Conservation (phyloP, 2,113 vertebrate genomes). For the Halichoerus grypus region DNA sequence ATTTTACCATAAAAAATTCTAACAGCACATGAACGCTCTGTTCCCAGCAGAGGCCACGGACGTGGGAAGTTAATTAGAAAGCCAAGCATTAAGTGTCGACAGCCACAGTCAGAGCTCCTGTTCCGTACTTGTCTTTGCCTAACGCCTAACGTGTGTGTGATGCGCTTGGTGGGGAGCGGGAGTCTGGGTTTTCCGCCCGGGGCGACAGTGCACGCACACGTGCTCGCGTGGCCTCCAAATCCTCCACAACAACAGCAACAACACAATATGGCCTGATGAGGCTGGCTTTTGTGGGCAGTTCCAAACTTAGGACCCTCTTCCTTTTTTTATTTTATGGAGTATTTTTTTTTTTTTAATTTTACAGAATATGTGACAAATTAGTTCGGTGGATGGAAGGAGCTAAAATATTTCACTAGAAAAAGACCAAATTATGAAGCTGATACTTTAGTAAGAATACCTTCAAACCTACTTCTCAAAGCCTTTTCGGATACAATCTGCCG, state of each 20-base stretch:
- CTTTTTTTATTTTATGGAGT: constrained; percentile 5
- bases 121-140: constrained; percentile 22
- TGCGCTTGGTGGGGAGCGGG: neutral
- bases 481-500: neutral
- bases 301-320: constrained; percentile 38
- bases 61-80: constrained; percentile 70
- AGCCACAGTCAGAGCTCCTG: constrained; percentile 57
- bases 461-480: neutral
- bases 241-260: neutral
- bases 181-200: neutral
- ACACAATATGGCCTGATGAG: neutral
- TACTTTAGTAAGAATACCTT: constrained; percentile 6
- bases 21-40: constrained; percentile 68
- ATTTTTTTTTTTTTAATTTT: neutral
- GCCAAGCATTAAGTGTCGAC: constrained; percentile 56
- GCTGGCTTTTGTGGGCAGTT: constrained; percentile 38
- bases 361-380: constrained; percentile 8
- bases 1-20: constrained; percentile 79
- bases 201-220: neutral
- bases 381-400: neutral
- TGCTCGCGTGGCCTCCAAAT: neutral
- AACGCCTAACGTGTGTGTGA: neutral
- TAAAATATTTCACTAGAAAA: neutral
- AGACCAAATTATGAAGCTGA: constrained; percentile 23
- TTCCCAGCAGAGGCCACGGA: constrained; percentile 70